Base-by-base conservation (phyloP, 2,113 vertebrate genomes). In the Cavia porcellus region DNA sequence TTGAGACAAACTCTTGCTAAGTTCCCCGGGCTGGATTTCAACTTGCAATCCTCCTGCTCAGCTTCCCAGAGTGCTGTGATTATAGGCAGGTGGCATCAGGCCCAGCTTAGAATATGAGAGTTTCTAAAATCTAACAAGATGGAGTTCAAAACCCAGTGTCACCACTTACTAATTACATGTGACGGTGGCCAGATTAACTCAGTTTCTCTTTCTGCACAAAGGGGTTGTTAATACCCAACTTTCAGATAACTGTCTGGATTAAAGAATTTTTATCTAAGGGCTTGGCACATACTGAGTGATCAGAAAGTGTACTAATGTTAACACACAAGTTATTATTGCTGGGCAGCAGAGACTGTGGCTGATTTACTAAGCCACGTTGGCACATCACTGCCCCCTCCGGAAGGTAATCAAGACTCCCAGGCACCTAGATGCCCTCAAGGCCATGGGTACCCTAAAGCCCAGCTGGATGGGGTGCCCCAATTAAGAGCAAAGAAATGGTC, bases 401-500 rank as follows among this genome's bases (percentile, higher is more conserved):
- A 13, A 28, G 1, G 3, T 12, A 47, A 77, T 72, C 86, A 68
- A 66, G 55, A 59, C 72, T 72, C 70, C 50, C 35, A 24, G 1
- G 13, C 1, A 61, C 62, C 92, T 70, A 6, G 25, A 38, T 9
- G 22, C 47, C 86, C 66, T 94, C 7, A 0, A 79, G 89, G 64
- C n/a, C 66, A 35, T 14, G 15, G 35, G 79, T 55, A 50, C 81
- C 2, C 9, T 15, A 42, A 52, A 11, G 55, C 30, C 57, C 62
- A 82, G 66, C 47, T 3, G 0, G 9, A 24, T 45, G 38, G 12
- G 52, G 66, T 83, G 47, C 91, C 85, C 97, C 87, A 95, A 38
- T 95, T 95, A 96, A 92, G 25, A 96, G 72, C 77, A 96, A 72
- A 96, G 90, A 59, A 95, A 90, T 86, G 47, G 77, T 61, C 93